Evolutionary conservation across 2,797 vertebrate species (phyloP).

Genomic region (Phyllotis vaccarum): DNA sequence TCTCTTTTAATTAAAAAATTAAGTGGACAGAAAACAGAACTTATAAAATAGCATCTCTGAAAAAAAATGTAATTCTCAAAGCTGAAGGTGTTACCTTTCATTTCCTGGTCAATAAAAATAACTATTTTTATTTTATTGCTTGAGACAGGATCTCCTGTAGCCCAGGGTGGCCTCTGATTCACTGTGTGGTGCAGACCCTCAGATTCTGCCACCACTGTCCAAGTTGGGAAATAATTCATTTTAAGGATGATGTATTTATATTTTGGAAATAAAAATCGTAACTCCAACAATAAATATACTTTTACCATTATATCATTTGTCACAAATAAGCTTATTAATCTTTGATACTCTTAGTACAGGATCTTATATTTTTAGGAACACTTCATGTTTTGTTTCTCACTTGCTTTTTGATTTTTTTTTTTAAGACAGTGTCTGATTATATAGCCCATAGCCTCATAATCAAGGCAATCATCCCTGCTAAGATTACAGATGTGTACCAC

Average conservation of each 20-base stretch:
- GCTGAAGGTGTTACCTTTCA: conserved; percentile 2
- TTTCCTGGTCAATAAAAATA: conserved; percentile 29
- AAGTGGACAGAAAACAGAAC: background rate
- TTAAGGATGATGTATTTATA: conserved; percentile 34
- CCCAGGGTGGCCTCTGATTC: background rate
- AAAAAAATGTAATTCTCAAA: conserved; percentile 35
- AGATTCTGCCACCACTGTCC: background rate
- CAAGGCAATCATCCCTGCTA: background rate
- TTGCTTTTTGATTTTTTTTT: background rate
- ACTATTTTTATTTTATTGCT: conserved; percentile 30
- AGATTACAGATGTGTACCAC: background rate
- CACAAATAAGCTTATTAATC: conserved; percentile 22
- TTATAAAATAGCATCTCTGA: background rate
- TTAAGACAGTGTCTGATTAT: background rate
- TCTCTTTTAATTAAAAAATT: background rate
- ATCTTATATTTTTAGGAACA: background rate
- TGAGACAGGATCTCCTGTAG: background rate
- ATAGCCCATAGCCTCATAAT: background rate
- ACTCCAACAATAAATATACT: conserved; percentile 35
- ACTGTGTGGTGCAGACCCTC: background rate
- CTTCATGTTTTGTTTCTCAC: background rate
- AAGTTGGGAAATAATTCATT: background rate
- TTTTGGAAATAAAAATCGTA: conserved; percentile 43
- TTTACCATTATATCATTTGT: background rate
- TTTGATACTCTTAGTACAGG: background rate